A percentile compares a stretch with the other conserved stretches of the same genome.
phyloP scores from a whole-genome alignment of 2,113 vertebrate species.

The Archocentrus centrarchus region DNA sequence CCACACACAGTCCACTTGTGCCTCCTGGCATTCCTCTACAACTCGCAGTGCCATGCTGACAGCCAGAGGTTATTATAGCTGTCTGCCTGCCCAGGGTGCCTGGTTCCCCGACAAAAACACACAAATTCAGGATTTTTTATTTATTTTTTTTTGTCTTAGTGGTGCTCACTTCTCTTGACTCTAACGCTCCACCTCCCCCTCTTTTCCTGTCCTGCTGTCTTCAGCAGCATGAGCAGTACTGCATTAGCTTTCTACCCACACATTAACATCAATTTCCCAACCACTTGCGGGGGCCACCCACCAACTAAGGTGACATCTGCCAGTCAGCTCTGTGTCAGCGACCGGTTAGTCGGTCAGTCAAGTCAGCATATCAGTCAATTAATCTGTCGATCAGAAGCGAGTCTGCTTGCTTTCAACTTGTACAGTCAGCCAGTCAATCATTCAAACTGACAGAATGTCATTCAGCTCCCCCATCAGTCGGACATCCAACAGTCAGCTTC shows the following conservation, averaged over 20 bases:
- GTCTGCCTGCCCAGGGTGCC: constrained; percentile 23
- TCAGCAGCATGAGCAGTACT: constrained; percentile 18
- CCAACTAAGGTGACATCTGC: constrained; percentile 53
- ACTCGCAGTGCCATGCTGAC: constrained; percentile 39
- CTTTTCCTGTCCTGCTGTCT: constrained; percentile 18
- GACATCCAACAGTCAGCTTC: constrained; percentile 33
- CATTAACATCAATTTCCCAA: constrained; percentile 9
- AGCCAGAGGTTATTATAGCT: constrained; percentile 58
- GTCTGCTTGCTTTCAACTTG: constrained; percentile 6
- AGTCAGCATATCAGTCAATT: constrained; percentile 52
- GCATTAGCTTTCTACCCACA: constrained; percentile 12
- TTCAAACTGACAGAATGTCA: constrained; percentile 58
- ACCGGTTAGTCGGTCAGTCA: constrained; percentile 41
- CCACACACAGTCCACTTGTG: constrained; percentile 20
- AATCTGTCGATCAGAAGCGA: constrained; percentile 29
- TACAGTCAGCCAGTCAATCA: constrained; percentile 39
- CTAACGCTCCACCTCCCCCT: not conserved
- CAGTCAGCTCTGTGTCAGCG: constrained; percentile 37
- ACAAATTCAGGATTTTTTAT: constrained; percentile 15
- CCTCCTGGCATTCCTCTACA: constrained; percentile 20
- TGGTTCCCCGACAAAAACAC: constrained; percentile 26
- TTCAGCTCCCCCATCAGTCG: constrained; percentile 22
- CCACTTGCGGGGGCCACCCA: constrained; percentile 42
- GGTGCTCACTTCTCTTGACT: constrained; percentile 14
- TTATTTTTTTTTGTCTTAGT: constrained; percentile 25